phyloP scores from a whole-genome alignment of 2,888 invertebrate species.

The Matsumyia berberina region DNA sequence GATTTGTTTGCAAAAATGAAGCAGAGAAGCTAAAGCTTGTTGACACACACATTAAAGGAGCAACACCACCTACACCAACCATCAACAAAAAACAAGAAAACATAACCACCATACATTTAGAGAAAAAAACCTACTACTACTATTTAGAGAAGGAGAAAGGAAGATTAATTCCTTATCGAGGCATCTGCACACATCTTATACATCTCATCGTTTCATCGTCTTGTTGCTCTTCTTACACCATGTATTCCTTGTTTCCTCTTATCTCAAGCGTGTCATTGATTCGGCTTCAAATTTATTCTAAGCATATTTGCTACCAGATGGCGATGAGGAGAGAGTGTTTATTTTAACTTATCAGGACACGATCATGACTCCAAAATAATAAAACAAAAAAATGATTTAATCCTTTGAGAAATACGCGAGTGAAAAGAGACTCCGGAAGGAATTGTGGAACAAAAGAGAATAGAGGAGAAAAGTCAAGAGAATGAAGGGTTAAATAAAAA shows the following conservation, averaged over 20 bases:
- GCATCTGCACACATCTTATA: slow-evolving; percentile 58
- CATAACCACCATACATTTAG: slow-evolving; percentile 62
- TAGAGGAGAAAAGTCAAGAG: slow-evolving; percentile 1
- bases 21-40: slow-evolving; percentile 68
- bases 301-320: slow-evolving; percentile 43
- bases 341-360: slow-evolving; percentile 30
- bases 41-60: slow-evolving; percentile 59
- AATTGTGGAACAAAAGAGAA: slow-evolving; percentile 50
- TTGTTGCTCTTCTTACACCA: slow-evolving; percentile 49
- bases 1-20: slow-evolving; percentile 63
- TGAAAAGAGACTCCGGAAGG: slow-evolving; percentile 61
- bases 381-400: slow-evolving; percentile 27
- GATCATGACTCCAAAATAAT: slow-evolving; percentile 42
- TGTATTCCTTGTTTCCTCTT: slow-evolving; percentile 45
- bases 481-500: slow-evolving; percentile 39
- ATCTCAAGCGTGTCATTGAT: slow-evolving; percentile 27
- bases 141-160: slow-evolving; percentile 39
- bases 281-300: slow-evolving; percentile 47
- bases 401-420: slow-evolving; percentile 51
- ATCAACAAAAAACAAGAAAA: slow-evolving; percentile 41
- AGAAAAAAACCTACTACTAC: slow-evolving; percentile 23
- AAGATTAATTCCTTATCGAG: slow-evolving; percentile 38
- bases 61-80: slow-evolving; percentile 58
- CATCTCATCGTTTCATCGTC: slow-evolving; percentile 28
- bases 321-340: slow-evolving; percentile 40